These are phyloP conservation scores for Drosophila prolongata DNA, from an alignment of 2,888 invertebrate genomes.

Conservation along the genomic window DNA sequence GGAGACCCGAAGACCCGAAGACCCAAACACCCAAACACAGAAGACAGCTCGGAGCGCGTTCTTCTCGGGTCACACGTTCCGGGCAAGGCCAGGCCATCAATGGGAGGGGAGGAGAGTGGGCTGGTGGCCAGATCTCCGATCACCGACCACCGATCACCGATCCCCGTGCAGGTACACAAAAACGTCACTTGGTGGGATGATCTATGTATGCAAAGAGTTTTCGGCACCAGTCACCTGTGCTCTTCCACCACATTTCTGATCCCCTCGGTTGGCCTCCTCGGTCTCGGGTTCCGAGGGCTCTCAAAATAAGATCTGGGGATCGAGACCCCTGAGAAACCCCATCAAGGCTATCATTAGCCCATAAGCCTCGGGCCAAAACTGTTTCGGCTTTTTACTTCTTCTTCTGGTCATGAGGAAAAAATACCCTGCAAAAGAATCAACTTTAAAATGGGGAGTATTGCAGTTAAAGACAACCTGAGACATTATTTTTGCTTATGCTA, in stretches of 20 bases:
- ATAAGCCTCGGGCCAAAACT: slow-evolving; percentile 15
- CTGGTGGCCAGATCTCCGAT: background rate
- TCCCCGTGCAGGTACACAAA: slow-evolving; percentile 44
- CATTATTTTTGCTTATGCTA: too few relatives aligned
- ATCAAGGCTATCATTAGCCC: slow-evolving; percentile 76
- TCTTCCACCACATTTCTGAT: background rate
- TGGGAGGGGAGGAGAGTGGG: slow-evolving; percentile 6
- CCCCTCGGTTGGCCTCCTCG: background rate
- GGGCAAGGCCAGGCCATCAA: slow-evolving; percentile 58
- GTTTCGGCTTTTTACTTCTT: slow-evolving; percentile 15
- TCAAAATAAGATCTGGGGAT: slow-evolving; percentile 37
- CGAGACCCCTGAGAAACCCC: slow-evolving; percentile 19
- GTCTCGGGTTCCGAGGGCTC: slow-evolving; percentile 12
- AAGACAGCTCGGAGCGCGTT: slow-evolving; percentile 22
- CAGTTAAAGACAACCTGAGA: too few relatives aligned
- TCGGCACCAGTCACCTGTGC: slow-evolving; percentile 58
- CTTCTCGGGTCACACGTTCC: slow-evolving; percentile 60
- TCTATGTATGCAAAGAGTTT: slow-evolving; percentile 59
- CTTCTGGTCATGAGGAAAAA: background rate
- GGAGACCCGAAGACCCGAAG: slow-evolving; percentile 8
- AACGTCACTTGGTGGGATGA: slow-evolving; percentile 75
- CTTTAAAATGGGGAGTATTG: background rate
- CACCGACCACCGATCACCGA: background rate
- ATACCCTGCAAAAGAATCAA: slow-evolving; percentile 2
- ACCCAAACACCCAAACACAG: slow-evolving; percentile 4